Evolutionary conservation across 1,140 invertebrate genomes (phyloP), one percentile per base, ranked within the genome.

Genomic region (Yoshiicerus persimilis): DNA sequence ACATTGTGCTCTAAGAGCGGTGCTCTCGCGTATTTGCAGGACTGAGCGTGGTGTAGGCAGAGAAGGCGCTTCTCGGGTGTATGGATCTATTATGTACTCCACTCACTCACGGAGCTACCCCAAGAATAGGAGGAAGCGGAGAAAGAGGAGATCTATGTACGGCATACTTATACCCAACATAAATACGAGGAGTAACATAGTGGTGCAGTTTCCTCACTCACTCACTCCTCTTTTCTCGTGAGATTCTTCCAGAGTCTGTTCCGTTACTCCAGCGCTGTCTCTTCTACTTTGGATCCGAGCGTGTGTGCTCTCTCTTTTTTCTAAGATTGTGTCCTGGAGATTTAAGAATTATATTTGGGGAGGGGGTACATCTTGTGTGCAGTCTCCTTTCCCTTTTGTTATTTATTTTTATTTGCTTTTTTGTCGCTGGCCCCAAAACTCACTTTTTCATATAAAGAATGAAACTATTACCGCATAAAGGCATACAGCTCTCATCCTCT

Each of bases 261-360:
- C 13, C 38, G 80, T 13, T 84, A 16, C 34, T 70, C 56, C 70
- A 34, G n/a, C 30, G 20, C 6, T 77, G 70, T 36, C 32, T 80
- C 34, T 56, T 30, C 27, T 56, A 85, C 34, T 85, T 56, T 56
- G n/a, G 11, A 36, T 56, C 20, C 38, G 8, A 36, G 84, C 39
- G 39, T 47, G 41, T 56, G n/a, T 47, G 39, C 84, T 47, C 27
- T 41, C 9, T 62, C 38, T 85, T 85, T 86, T 66, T 62, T 34
- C 56, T 64, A 38, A 86, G 85, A 86, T 86, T 66, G 85, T 86
- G 85, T 86, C 85, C 47, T 32, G 85, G 85, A 86, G 85, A 86
- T 86, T 86, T 86, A 86, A 66, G 85, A 86, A 86, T 64, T 86
- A 62, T 86, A 86, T 86, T 86, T 86, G 75, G 75, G 75, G 75